Evolutionary conservation across 2,888 invertebrate genomes (phyloP).

Genomic region (Erynnis tages): DNA sequence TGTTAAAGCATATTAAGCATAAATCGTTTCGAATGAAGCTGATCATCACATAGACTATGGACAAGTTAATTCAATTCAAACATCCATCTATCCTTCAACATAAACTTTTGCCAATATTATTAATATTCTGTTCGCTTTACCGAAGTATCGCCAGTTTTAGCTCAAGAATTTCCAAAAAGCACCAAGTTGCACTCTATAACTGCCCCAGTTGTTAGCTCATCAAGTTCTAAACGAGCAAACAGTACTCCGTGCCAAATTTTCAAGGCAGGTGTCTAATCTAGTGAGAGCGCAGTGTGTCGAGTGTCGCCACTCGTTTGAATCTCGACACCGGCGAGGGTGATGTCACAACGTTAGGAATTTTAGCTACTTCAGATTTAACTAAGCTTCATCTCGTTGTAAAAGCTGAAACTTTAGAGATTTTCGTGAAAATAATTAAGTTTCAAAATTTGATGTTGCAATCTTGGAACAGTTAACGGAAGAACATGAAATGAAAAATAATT

Average conservation of each 20-base stretch:
- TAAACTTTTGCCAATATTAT: background rate
- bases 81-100: background rate
- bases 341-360: constrained; percentile 10
- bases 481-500: no score
- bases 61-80: background rate
- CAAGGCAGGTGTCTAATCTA: constrained; percentile 42
- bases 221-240: constrained; percentile 31
- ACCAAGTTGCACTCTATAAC: constrained; percentile 23
- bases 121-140: background rate
- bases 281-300: constrained; percentile 50
- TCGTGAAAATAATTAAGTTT: no score
- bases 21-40: no score
- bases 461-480: no score
- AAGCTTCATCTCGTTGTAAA: no score
- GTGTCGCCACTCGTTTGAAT: constrained; percentile 53
- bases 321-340: constrained; percentile 55
- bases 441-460: no score
- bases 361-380: background rate
- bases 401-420: no score
- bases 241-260: constrained; percentile 37
- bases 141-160: background rate
- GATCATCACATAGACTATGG: no score
- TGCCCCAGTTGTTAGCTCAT: constrained; percentile 29
- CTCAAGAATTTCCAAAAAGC: background rate
- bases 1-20: no score